These are phyloP conservation scores for Heteromurus nitidus DNA, from an alignment of 2,888 invertebrate species.

Conservation along the genomic window DNA sequence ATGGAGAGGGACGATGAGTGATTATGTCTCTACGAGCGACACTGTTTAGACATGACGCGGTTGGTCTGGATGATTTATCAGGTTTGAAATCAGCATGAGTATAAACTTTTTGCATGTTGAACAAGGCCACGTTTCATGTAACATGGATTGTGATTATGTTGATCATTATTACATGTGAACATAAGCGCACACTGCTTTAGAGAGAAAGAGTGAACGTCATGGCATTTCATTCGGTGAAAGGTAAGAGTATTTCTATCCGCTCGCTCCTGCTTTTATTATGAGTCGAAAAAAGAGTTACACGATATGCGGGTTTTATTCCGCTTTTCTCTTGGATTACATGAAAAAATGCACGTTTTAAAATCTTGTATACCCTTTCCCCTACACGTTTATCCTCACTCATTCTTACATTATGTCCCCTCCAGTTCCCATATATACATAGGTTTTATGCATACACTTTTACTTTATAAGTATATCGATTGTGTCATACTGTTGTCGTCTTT, in stretches of 20 bases:
- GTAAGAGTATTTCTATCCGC: neutral
- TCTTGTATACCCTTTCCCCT: slow-evolving; percentile 59
- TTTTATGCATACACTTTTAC: too few species aligned
- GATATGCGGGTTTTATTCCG: slow-evolving; percentile 56
- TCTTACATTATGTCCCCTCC: slow-evolving; percentile 32
- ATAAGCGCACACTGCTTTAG: neutral
- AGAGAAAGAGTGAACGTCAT: slow-evolving; percentile 31
- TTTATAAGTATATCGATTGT: too few species aligned
- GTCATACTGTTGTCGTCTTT: slow-evolving; percentile 57
- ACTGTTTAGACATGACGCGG: slow-evolving; percentile 70
- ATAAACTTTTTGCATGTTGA: slow-evolving; percentile 62
- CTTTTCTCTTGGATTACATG: slow-evolving; percentile 45
- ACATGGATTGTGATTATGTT: slow-evolving; percentile 52
- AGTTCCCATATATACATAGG: neutral
- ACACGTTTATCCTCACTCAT: neutral
- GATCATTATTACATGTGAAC: slow-evolving; percentile 58
- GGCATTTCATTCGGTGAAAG: slow-evolving; percentile 52
- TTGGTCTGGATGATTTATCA: slow-evolving; percentile 66
- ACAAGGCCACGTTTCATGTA: slow-evolving; percentile 58
- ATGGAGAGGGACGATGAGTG: slow-evolving; percentile 57
- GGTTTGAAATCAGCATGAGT: slow-evolving; percentile 61
- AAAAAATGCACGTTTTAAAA: slow-evolving; percentile 55
- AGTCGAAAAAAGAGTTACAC: slow-evolving; percentile 27
- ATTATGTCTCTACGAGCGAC: slow-evolving; percentile 61
- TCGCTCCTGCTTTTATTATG: slow-evolving; percentile 5